phyloP scores from a whole-genome alignment of 37 sponge, comb jelly and placozoan genomes.

The Spongilla lacustris region DNA sequence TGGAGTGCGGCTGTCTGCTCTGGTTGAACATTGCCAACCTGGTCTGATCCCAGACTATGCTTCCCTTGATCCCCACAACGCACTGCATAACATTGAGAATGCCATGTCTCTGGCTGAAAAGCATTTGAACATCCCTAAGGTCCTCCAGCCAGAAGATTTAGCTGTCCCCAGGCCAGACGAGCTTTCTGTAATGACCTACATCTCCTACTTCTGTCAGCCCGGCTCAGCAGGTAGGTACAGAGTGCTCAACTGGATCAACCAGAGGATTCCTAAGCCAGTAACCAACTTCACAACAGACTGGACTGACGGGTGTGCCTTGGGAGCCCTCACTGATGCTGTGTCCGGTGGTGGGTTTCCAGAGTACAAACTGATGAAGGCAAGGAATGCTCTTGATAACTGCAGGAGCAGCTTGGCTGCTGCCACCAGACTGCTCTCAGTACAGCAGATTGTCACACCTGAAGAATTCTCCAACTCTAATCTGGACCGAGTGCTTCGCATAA shows the following conservation, averaged over 20 bases:
- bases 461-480: slow-evolving; percentile 42
- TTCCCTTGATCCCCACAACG: slow-evolving; percentile 31
- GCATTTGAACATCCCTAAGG: slow-evolving; percentile 62
- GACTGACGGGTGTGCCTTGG: slow-evolving; percentile 70
- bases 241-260: slow-evolving; percentile 64
- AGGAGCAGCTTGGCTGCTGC: slow-evolving; percentile 42
- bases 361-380: slow-evolving; percentile 21
- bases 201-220: slow-evolving; percentile 73
- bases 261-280: slow-evolving; percentile 59
- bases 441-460: slow-evolving; percentile 49
- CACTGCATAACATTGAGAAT: slow-evolving; percentile 38
- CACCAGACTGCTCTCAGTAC: slow-evolving; percentile 35
- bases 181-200: slow-evolving; percentile 72
- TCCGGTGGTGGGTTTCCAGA: slow-evolving; percentile 27
- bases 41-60: slow-evolving; percentile 51
- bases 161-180: slow-evolving; percentile 70
- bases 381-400: slow-evolving; percentile 46
- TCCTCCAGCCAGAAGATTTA: slow-evolving; percentile 55
- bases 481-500: slow-evolving; percentile 45
- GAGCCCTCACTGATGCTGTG: slow-evolving; percentile 59
- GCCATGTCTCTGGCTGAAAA: slow-evolving; percentile 73
- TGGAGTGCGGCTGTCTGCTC: slow-evolving; percentile 54
- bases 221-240: slow-evolving; percentile 53
- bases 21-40: slow-evolving; percentile 69
- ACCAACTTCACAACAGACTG: slow-evolving; percentile 66